Evolutionary conservation across 1,140 invertebrate genomes (phyloP).

Genomic region (Melitaea cinxia): DNA sequence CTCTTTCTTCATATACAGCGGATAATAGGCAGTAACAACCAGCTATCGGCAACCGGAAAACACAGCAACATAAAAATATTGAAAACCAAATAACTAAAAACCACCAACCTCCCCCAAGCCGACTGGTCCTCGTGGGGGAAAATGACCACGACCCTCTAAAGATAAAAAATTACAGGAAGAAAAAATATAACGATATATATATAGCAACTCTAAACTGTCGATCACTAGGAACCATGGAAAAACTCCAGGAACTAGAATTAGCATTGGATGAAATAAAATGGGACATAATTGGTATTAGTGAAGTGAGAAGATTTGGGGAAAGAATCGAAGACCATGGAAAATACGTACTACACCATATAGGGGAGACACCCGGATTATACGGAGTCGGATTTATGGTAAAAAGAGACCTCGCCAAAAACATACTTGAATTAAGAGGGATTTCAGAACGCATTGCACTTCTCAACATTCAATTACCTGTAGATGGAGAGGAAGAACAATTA

Average conservation of each 20-base stretch:
- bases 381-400: conserved; percentile 25
- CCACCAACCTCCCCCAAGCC: not conserved
- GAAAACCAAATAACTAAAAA: not conserved
- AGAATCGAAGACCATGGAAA: conserved; percentile 10
- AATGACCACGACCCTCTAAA: not conserved
- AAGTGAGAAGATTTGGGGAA: conserved; percentile 8
- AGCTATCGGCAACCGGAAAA: not conserved
- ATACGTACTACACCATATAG: conserved; percentile 21
- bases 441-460: conserved; percentile 30
- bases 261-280: too few relatives aligned
- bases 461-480: conserved; percentile 22
- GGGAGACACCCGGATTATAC: conserved; percentile 17
- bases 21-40: not conserved
- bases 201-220: conserved; percentile 1
- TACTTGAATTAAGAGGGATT: conserved; percentile 24
- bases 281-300: not conserved
- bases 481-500: conserved; percentile 12
- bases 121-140: too few relatives aligned
- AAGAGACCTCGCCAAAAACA: conserved; percentile 11
- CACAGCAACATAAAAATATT: not conserved
- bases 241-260: conserved; percentile 1
- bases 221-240: conserved; percentile 1
- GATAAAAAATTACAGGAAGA: not conserved
- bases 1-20: not conserved
- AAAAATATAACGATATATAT: not conserved